phyloP scores from a whole-genome alignment of 2,888 invertebrate species.

The Belgica antarctica region DNA sequence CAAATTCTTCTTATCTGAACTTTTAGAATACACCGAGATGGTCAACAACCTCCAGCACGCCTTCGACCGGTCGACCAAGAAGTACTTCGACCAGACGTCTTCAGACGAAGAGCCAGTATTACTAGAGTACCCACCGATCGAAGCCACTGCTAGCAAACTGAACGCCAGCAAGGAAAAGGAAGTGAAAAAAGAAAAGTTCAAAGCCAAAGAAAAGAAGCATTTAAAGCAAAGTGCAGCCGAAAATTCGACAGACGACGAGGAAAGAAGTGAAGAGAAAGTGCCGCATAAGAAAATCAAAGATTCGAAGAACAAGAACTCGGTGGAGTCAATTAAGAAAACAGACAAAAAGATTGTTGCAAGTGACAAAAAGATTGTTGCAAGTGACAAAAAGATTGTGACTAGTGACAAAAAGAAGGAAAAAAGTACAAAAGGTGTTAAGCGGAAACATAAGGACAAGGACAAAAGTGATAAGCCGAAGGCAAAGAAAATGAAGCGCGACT shows the following conservation, averaged over 20 bases:
- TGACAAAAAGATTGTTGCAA: neutral
- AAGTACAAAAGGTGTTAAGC: slow-evolving; percentile 8
- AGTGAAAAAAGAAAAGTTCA: slow-evolving; percentile 33
- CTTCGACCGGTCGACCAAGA: slow-evolving; percentile 77
- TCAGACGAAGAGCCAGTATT: slow-evolving; percentile 66
- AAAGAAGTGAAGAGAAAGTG: slow-evolving; percentile 44
- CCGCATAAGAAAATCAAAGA: slow-evolving; percentile 45
- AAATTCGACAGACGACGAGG: neutral
- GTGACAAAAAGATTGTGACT: neutral
- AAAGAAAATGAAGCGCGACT: slow-evolving; percentile 44
- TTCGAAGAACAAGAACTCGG: slow-evolving; percentile 45
- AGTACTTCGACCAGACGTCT: slow-evolving; percentile 76
- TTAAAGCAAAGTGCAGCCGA: neutral
- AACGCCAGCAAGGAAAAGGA: slow-evolving; percentile 15
- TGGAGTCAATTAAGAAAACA: slow-evolving; percentile 48
- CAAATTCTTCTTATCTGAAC: no score
- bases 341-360: neutral
- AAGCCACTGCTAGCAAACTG: slow-evolving; percentile 45
- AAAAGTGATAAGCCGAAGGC: slow-evolving; percentile 44
- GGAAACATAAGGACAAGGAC: slow-evolving; percentile 30
- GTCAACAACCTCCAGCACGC: slow-evolving; percentile 77
- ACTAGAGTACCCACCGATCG: slow-evolving; percentile 63
- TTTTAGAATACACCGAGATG: slow-evolving; percentile 81
- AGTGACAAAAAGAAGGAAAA: slow-evolving; percentile 25
- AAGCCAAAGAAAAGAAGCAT: slow-evolving; percentile 42